These are phyloP conservation scores for Diachasma alloeum DNA, from an alignment of 1,140 invertebrate species.

Conservation along the genomic window DNA sequence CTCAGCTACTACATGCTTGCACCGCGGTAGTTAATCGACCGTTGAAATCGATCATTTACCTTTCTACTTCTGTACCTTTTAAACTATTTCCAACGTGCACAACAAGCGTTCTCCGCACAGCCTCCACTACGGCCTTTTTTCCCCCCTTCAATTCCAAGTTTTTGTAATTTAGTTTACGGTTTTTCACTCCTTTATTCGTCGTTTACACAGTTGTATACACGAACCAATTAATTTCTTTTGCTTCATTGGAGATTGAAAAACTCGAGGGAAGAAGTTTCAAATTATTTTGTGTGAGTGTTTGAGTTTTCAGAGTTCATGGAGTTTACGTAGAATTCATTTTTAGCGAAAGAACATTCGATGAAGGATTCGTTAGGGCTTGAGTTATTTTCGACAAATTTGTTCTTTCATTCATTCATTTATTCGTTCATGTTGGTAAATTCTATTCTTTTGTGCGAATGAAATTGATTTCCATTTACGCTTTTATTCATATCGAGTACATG, in stretches of 20 bases:
- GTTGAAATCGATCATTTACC: slow-evolving; percentile 23
- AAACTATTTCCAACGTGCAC: neutral
- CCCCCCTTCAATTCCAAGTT: neutral
- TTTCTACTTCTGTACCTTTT: slow-evolving; percentile 5
- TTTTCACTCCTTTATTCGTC: neutral
- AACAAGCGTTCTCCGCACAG: neutral
- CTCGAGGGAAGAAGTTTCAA: neutral
- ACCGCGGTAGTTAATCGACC: slow-evolving; percentile 18
- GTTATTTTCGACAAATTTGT: no score
- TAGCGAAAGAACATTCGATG: no score
- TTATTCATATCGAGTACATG: no score
- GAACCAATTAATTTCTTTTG: neutral
- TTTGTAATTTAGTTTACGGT: neutral
- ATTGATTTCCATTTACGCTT: no score
- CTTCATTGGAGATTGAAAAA: neutral
- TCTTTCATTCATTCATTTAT: no score
- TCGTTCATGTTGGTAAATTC: no score
- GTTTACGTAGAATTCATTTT: neutral
- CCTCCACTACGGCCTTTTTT: neutral
- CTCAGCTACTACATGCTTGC: slow-evolving; percentile 3
- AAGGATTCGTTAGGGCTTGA: no score
- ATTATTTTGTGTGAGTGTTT: neutral
- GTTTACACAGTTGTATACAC: neutral
- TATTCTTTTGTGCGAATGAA: no score
- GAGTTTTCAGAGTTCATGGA: neutral